Evolutionary conservation across 2,113 vertebrate genomes (phyloP), one percentile per base, ranked within the genome.

Genomic region (Pomatostomus ruficeps): DNA sequence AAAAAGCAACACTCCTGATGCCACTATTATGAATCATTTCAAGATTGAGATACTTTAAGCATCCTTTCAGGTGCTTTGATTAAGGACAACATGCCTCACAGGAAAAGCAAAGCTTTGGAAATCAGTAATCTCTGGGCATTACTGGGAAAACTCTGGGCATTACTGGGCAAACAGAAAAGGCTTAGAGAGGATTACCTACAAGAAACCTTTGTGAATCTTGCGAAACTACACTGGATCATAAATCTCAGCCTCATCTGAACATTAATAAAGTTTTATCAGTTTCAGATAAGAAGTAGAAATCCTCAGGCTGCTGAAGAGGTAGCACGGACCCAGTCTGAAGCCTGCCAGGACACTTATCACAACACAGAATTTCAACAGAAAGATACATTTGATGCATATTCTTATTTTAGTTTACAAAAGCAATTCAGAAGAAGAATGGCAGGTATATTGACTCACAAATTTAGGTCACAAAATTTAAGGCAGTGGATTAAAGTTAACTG

Each of bases 151-250:
- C 95, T 97, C 84, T 66, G 71, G 85, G 89, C 79, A 96, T 94
- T 92, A 97, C n/a, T n/a, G n/a, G n/a, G n/a, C n/a, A n/a, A 97
- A 95, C 78, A 95, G 95, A 72, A 97, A 95, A 48, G 88, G 88
- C 90, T 97, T 97, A 97, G 67, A 92, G 90, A 87, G 88, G 96
- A 97, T 97, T 96, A 97, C 65, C 62, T 66, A 88, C 54, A 95
- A 97, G 84, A 93, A 94, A 95, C 78, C 93, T 95, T 87, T 55
- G 66, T 95, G 95, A 93, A 77, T 92, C 82, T 93, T 86, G 77
- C 91, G 80, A 92, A 95, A 65, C 93, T 82, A 93, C 72, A 79
- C 62, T 77, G 86, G 78, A 90, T 93, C 81, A 82, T 79, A 96
- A 94, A 93, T 90, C 85, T 72, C 75, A 70, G 1, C 45, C 29